Conservation (phyloP, 2,888 invertebrate species). For the Geotrupes spiniger region DNA sequence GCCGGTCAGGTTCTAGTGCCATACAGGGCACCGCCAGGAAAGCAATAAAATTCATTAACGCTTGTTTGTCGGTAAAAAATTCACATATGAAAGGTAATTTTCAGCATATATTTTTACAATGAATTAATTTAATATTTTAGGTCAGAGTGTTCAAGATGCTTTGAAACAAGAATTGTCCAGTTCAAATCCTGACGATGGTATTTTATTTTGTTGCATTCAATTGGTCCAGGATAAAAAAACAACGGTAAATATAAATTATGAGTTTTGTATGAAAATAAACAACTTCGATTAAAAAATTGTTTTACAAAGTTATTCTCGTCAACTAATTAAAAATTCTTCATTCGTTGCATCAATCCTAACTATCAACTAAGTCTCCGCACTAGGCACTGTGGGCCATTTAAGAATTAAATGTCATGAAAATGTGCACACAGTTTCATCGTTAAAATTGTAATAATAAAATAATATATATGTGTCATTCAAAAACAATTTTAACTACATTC, state of each 20-base stretch:
- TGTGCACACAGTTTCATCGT: no score
- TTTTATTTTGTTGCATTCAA: slow-evolving; percentile 59
- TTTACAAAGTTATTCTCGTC: not conserved
- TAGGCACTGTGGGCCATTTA: no score
- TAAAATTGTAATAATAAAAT: no score
- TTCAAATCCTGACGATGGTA: slow-evolving; percentile 58
- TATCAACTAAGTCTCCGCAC: no score
- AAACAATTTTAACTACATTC: slow-evolving; percentile 1
- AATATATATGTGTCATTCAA: no score
- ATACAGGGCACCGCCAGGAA: slow-evolving; percentile 35
- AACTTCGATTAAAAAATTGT: not conserved
- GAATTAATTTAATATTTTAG: slow-evolving; percentile 41
- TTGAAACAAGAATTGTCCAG: slow-evolving; percentile 56
- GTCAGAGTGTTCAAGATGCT: slow-evolving; percentile 57
- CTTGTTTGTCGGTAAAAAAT: slow-evolving; percentile 50
- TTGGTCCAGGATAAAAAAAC: slow-evolving; percentile 53
- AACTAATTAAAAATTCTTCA: no score
- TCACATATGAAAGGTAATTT: slow-evolving; percentile 52
- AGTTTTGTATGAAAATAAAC: not conserved
- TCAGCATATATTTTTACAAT: slow-evolving; percentile 5
- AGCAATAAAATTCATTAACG: slow-evolving; percentile 58
- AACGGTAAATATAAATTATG: slow-evolving; percentile 53
- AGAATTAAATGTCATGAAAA: no score
- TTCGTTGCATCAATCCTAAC: no score
- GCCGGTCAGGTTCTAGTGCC: slow-evolving; percentile 26